Conservation (phyloP, 2,888 invertebrate genomes). For the Mesoligia furuncula region DNA sequence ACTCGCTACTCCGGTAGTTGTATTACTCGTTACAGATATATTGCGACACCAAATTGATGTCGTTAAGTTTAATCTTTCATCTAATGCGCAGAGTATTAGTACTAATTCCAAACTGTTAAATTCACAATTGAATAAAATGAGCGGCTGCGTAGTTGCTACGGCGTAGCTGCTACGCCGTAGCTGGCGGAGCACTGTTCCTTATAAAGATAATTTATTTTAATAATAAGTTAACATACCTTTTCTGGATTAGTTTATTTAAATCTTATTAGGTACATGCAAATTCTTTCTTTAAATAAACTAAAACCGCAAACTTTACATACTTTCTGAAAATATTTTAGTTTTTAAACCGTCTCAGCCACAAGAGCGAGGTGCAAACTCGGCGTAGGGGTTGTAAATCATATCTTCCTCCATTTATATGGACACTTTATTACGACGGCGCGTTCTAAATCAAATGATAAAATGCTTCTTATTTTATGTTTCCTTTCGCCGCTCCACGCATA, state of each 20-base stretch:
- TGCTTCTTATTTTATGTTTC: conserved; percentile 88
- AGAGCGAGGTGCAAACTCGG: conserved; percentile 83
- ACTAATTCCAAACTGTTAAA: conserved; percentile 37
- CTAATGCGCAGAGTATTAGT: conserved; percentile 52
- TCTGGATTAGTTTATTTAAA: background rate
- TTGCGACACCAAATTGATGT: conserved; percentile 67
- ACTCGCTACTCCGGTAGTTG: conserved; percentile 53
- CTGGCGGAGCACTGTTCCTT: conserved; percentile 16
- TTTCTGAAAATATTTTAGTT: conserved; percentile 71
- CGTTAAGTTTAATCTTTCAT: conserved; percentile 62
- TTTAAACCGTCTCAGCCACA: conserved; percentile 75
- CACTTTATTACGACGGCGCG: conserved; percentile 89
- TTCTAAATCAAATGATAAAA: conserved; percentile 90
- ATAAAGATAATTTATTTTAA: background rate
- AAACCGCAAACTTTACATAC: conserved; percentile 23
- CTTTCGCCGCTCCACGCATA: conserved; percentile 84
- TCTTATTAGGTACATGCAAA: background rate
- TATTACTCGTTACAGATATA: conserved; percentile 62
- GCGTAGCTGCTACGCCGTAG: conserved; percentile 43
- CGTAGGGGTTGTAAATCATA: conserved; percentile 87
- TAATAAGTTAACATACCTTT: background rate
- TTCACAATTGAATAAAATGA: conserved; percentile 30
- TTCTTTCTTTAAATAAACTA: background rate
- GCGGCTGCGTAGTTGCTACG: conserved; percentile 23
- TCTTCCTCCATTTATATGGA: conserved; percentile 89